These are phyloP conservation scores for Tragelaphus imberbis DNA, from an alignment of 2,113 vertebrate genomes.

Conservation along the genomic window DNA sequence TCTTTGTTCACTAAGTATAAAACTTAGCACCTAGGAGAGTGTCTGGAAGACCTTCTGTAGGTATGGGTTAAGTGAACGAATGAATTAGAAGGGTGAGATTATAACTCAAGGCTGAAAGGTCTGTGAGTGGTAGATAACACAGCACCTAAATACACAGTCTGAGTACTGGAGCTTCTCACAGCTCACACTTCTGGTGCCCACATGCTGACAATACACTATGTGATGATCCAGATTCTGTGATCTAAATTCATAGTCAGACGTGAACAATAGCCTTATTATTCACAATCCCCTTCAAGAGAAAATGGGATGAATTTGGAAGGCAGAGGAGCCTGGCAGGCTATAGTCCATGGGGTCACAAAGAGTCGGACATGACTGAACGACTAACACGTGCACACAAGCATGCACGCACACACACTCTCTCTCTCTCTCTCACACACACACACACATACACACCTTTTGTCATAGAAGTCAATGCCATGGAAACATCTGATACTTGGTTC, in stretches of 20 bases:
- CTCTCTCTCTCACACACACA: too few species aligned
- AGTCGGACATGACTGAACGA: fast-evolving
- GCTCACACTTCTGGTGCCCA: too few species aligned
- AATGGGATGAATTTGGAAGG: neutral
- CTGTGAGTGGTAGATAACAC: neutral
- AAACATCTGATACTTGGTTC: neutral
- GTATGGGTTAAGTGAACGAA: neutral
- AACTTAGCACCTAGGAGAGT: neutral
- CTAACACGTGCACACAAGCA: fast-evolving
- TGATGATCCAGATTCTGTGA: neutral
- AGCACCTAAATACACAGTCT: neutral
- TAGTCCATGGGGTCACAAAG: neutral
- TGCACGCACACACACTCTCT: fast-evolving
- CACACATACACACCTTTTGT: neutral
- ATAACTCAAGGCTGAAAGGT: neutral
- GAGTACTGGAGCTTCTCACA: neutral
- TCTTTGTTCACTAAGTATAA: neutral
- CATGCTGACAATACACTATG: neutral
- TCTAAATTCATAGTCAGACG: neutral
- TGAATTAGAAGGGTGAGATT: neutral
- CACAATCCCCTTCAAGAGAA: neutral
- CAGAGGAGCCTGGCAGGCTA: neutral
- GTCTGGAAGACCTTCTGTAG: neutral
- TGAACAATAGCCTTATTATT: neutral
- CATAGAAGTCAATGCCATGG: neutral